Evolutionary conservation across 2,113 vertebrate genomes (phyloP), one percentile per base, ranked within the genome.

Genomic region (Lates calcarifer): DNA sequence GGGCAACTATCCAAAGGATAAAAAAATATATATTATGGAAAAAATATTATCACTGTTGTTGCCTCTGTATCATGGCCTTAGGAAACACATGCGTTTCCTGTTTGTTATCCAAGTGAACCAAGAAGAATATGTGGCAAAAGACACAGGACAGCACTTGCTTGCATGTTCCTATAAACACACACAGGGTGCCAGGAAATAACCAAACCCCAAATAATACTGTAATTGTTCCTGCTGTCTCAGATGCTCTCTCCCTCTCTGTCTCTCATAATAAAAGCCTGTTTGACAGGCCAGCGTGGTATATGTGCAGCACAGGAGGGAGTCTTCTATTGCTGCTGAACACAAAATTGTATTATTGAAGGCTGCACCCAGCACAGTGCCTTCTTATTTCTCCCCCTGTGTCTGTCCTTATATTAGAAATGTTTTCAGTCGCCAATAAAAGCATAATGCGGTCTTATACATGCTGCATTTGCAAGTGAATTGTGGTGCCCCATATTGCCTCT

Each of bases 391-490:
- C 79, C 76, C 66, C 73, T 79, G 63, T 84, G 80, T 86, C 81
- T 86, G 77, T 79, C 81, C 80, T 90, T 90, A 89, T 91, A 91
- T 92, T 91, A 90, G 86, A 94, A 92, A 93, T 91, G 89, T 91
- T 92, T 92, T 89, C 90, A 85, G 82, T 87, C 22, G 43, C 79
- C 93, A 94, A 92, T 92, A 92, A 93, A 91, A 81, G 84, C 84
- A 90, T 91, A 92, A 92, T 93, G 88, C 18, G 8, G 70, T 73
- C 83, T 91, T 90, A 91, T 83, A 91, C 88, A 89, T 82, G 79
- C 84, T 85, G 83, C 89, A 93, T 94, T 93, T 93, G 92, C 93
- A 92, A 92, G 91, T 91, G 91, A 93, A 94, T 93, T 92, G 89
- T 83, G n/a, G 69, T 82, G 86, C 68, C 79, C 90, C 84, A 87